Conservation (phyloP, 2,113 vertebrate genomes). For the Xenopus borealis region DNA sequence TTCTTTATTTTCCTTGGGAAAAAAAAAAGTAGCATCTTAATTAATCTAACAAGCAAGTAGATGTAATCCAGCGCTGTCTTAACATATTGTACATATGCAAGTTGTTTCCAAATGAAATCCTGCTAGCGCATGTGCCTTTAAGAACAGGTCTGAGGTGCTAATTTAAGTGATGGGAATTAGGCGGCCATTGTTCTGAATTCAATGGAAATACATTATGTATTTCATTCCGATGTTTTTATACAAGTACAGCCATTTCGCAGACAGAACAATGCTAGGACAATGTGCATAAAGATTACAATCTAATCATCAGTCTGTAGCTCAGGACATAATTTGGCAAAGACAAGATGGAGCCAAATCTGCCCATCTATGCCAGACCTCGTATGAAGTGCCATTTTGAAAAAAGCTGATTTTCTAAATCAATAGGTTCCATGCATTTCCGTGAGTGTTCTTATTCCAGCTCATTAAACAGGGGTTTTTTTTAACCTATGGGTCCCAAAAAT, state of each 20-base stretch:
- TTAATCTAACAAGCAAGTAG: neutral
- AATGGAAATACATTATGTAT: slow-evolving; percentile 10
- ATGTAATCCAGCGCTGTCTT: neutral
- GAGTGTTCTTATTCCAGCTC: too few species aligned
- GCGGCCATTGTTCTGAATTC: neutral
- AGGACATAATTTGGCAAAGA: neutral
- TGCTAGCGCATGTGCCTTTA: neutral
- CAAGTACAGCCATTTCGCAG: neutral
- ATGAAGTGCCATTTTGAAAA: too few species aligned
- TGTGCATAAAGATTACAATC: slow-evolving; percentile 4
- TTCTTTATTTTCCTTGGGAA: too few species aligned
- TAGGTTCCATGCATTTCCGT: too few species aligned
- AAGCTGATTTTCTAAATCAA: too few species aligned
- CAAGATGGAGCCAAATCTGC: neutral
- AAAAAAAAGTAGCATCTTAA: neutral
- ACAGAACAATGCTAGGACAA: neutral
- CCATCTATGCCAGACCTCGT: too few species aligned
- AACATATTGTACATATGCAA: neutral
- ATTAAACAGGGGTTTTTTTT: too few species aligned
- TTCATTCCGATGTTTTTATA: neutral
- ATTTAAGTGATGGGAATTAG: slow-evolving; percentile 11
- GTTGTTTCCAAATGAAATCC: neutral
- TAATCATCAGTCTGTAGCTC: neutral
- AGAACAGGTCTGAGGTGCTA: slow-evolving; percentile 2
- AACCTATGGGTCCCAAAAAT: too few species aligned